Evolutionary conservation across 2,113 vertebrate genomes (phyloP), one percentile per base, ranked within the genome.

Genomic region (Sorex fumeus): DNA sequence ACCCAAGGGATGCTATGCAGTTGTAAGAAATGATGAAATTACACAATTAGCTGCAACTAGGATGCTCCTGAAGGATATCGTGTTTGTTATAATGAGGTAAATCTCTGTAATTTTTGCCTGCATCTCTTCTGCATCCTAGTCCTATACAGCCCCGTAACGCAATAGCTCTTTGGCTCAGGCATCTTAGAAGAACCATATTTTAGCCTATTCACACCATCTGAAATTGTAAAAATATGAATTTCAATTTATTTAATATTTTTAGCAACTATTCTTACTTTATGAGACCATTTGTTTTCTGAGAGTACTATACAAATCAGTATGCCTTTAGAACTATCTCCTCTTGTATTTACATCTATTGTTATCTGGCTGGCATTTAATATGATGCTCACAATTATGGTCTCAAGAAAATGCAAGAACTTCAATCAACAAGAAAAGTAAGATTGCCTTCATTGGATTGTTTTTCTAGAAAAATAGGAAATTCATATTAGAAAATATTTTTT

Each of bases 351-450:
- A 30, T 4, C 5, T 86, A 67, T 13, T 27, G 3, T 62, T 89
- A 75, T 53, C 45, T 74, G 19, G 53, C 69, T 87, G 74, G n/a
- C 62, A 93, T 77, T 10, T 91, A 69, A 94, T 89, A 50, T 74
- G 43, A n/a, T 43, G 7, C 76, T 80, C 57, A 75, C 74, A 84
- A 45, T 87, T 85, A 79, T 27, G 34, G 9, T n/a, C 64, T 91
- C 1, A 6, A 89, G 57, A 93, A 80, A 86, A 30, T 50, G 6
- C 36, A 94, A 32, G 43, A 70, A 78, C 47, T 74, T 85, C 43
- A 66, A 50, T 53, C 70, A 93, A 8, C 45, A 75, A 70, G 30
- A 95, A 93, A 83, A 88, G 40, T 78, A 90, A 85, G 27, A 67
- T 71, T 84, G 50, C 62, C 15, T 13, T 82, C 25, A 62, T 50